Conservation (phyloP, 2,888 invertebrate genomes). For the Eutolmus rufibarbis region DNA sequence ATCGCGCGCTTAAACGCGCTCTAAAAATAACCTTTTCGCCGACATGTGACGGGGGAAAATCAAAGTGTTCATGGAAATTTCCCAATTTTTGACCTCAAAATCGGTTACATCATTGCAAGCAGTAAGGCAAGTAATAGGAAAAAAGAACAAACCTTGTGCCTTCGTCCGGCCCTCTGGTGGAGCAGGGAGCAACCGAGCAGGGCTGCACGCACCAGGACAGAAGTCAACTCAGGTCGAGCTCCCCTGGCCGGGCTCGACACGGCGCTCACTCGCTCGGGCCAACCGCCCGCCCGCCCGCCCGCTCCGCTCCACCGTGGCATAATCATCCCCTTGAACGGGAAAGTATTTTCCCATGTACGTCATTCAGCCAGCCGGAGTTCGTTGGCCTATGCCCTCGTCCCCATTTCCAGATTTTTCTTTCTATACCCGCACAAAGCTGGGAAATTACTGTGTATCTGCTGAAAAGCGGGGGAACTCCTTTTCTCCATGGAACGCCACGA, state of each 20-base stretch:
- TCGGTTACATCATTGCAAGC: neutral
- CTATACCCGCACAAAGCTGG: neutral
- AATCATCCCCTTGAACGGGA: conserved; percentile 30
- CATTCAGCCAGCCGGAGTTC: conserved; percentile 53
- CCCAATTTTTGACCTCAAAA: neutral
- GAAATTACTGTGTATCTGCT: neutral
- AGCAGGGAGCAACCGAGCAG: neutral
- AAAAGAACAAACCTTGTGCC: neutral
- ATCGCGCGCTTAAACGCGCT: neutral
- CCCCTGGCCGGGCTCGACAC: neutral
- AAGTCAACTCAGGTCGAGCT: neutral
- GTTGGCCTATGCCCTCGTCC: conserved; percentile 63
- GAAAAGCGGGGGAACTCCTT: neutral
- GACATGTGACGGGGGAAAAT: neutral
- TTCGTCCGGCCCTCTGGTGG: neutral
- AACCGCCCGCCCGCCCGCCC: no score
- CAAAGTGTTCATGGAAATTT: neutral
- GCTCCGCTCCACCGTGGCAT: neutral
- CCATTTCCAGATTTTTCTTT: conserved; percentile 52
- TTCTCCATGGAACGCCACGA: neutral
- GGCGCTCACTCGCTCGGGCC: neutral
- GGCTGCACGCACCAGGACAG: neutral
- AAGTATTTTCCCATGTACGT: conserved; percentile 29
- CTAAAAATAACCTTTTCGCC: neutral
- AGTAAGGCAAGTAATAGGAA: neutral